A percentile compares a stretch with the other conserved stretches of the same genome.
Evolutionary conservation across 1,140 invertebrate species (phyloP).

Genomic region (Drosophila tropicalis): DNA sequence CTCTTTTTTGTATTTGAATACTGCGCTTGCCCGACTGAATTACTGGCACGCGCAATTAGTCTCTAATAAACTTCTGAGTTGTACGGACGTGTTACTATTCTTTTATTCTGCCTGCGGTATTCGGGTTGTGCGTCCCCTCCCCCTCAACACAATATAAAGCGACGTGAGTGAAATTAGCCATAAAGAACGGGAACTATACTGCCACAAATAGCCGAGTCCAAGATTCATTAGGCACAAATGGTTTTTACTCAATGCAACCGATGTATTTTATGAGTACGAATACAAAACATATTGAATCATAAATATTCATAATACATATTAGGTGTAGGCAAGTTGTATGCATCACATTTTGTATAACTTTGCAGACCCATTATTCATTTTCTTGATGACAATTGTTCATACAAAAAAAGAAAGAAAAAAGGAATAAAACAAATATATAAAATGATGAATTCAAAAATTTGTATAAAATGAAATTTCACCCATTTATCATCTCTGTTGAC

Average conservation of each 20-base stretch:
- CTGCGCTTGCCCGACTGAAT: too few species aligned
- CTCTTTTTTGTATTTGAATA: too few species aligned
- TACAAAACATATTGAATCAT: not conserved
- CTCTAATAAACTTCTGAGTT: too few species aligned
- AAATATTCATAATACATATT: not conserved
- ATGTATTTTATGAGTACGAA: not conserved
- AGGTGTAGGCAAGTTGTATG: not conserved
- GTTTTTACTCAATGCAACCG: not conserved
- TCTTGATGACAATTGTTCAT: constrained; percentile 2
- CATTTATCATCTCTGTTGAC: constrained; percentile 36
- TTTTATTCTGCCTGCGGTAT: too few species aligned
- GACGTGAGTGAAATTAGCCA: too few species aligned
- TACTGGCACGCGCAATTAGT: too few species aligned
- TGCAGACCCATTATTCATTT: constrained; percentile 26
- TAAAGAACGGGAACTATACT: too few species aligned
- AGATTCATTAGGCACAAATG: too few species aligned
- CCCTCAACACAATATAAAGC: too few species aligned
- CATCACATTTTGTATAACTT: constrained; percentile 16
- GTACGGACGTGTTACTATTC: too few species aligned
- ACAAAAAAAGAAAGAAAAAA: not conserved
- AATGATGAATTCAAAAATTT: not conserved
- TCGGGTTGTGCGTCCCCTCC: too few species aligned
- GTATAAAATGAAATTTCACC: constrained; percentile 19
- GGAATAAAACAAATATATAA: not conserved
- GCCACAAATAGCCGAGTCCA: too few species aligned